A percentile compares a stretch with the other conserved stretches of the same genome.
phyloP scores from a whole-genome alignment of 2,113 vertebrate genomes.

The Cepphus grylle region DNA sequence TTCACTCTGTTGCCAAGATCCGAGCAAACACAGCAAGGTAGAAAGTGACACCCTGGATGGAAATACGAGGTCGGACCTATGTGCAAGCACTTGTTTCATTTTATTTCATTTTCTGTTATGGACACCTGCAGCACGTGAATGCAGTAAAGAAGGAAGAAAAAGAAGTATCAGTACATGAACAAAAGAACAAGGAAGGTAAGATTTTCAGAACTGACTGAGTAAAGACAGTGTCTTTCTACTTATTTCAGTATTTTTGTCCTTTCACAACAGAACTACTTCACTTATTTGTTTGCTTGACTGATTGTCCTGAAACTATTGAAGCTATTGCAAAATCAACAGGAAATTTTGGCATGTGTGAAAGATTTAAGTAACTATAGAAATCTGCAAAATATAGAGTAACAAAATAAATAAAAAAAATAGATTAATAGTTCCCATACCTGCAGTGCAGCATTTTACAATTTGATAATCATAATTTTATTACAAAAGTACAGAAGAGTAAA shows the following conservation, averaged over 20 bases:
- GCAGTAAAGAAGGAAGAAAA: not conserved
- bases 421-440: not conserved
- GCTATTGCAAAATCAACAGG: constrained; percentile 20
- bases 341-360: not conserved
- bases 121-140: not conserved
- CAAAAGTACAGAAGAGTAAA: not conserved
- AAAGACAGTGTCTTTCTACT: not conserved
- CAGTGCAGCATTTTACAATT: not conserved
- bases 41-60: not conserved
- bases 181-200: not conserved
- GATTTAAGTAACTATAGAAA: not conserved
- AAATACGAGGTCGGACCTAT: not conserved
- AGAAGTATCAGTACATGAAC: not conserved
- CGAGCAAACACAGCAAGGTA: not conserved
- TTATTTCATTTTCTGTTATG: not conserved
- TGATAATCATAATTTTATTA: not conserved
- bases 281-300: not conserved
- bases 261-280: not conserved
- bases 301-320: not conserved
- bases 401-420: not conserved
- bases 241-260: not conserved
- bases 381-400: not conserved
- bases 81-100: not conserved
- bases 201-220: not conserved
- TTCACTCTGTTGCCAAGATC: not conserved